Evolutionary conservation across 92 coral and sea anemone species (phyloP).

Genomic region (Bergia puertoricense): DNA sequence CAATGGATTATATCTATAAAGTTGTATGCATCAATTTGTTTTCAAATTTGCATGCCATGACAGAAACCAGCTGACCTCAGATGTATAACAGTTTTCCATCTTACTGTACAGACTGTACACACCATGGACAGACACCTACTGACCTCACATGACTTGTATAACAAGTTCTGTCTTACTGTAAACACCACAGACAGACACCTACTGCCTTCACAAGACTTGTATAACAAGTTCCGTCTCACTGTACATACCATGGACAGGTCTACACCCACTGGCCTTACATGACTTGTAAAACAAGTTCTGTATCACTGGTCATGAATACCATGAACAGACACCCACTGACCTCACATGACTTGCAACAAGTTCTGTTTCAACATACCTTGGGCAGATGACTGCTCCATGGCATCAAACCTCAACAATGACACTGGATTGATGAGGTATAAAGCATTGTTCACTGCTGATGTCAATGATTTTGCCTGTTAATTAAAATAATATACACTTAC

Average conservation of each 20-base stretch:
- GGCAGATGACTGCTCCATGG: conserved; percentile 74
- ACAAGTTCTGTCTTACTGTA: too few relatives aligned
- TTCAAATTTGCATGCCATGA: too few relatives aligned
- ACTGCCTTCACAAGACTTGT: too few relatives aligned
- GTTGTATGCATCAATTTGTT: too few relatives aligned
- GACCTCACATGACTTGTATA: too few relatives aligned
- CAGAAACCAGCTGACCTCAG: too few relatives aligned
- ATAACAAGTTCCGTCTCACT: too few relatives aligned
- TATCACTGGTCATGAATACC: background rate
- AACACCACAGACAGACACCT: conserved; percentile 61
- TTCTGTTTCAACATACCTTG: conserved; percentile 54
- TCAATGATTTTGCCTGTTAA: conserved; percentile 75
- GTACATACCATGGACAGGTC: conserved; percentile 57
- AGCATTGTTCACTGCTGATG: conserved; percentile 75
- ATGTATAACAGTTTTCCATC: background rate
- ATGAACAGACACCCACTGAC: background rate
- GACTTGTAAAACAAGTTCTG: background rate
- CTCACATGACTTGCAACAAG: background rate
- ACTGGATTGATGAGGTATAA: conserved; percentile 82
- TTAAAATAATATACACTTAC: background rate
- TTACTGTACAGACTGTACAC: conserved; percentile 9
- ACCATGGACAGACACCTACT: conserved; percentile 52
- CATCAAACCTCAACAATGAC: conserved; percentile 87
- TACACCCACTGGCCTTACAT: too few relatives aligned
- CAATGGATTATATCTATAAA: too few relatives aligned